Evolutionary conservation across 2,888 invertebrate species (phyloP).

Genomic region (Drosophila mimica): DNA sequence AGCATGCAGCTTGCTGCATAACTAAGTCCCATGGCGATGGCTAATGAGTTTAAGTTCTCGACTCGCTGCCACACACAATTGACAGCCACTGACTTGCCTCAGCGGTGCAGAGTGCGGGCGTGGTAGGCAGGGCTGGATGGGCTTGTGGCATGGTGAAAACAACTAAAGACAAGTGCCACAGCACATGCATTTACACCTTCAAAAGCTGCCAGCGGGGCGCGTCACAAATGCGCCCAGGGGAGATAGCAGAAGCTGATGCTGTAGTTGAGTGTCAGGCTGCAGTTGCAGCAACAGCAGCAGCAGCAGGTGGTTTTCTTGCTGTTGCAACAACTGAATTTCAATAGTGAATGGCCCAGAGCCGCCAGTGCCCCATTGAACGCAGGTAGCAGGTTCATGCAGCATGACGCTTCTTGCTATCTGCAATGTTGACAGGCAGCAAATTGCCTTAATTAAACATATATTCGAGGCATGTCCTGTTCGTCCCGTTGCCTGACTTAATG

Average conservation of each 20-base stretch:
- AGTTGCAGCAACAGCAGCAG: slow-evolving; percentile 21
- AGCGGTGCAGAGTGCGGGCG: neutral
- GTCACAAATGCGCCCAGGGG: slow-evolving; percentile 45
- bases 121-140: too few species aligned
- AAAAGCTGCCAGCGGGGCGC: slow-evolving; percentile 29
- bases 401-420: slow-evolving; percentile 16
- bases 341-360: slow-evolving; percentile 8
- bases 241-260: slow-evolving; percentile 8
- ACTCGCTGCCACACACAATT: slow-evolving; percentile 65
- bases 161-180: slow-evolving; percentile 42
- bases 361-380: slow-evolving; percentile 14
- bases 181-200: slow-evolving; percentile 45
- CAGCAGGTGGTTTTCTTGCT: slow-evolving; percentile 47
- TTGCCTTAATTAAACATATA: slow-evolving; percentile 58
- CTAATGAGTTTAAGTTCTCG: slow-evolving; percentile 78
- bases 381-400: slow-evolving; percentile 1
- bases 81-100: slow-evolving; percentile 52
- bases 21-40: slow-evolving; percentile 66
- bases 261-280: slow-evolving; percentile 3
- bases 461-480: slow-evolving; percentile 33
- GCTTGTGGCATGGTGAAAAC: neutral
- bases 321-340: slow-evolving; percentile 28
- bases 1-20: slow-evolving; percentile 51
- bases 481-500: slow-evolving; percentile 55
- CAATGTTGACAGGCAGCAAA: slow-evolving; percentile 47